Percentiles rank a stretch among this genome's conserved stretches.
Conservation (phyloP, 2,797 vertebrate species). For the Enoplosus armatus region DNA sequence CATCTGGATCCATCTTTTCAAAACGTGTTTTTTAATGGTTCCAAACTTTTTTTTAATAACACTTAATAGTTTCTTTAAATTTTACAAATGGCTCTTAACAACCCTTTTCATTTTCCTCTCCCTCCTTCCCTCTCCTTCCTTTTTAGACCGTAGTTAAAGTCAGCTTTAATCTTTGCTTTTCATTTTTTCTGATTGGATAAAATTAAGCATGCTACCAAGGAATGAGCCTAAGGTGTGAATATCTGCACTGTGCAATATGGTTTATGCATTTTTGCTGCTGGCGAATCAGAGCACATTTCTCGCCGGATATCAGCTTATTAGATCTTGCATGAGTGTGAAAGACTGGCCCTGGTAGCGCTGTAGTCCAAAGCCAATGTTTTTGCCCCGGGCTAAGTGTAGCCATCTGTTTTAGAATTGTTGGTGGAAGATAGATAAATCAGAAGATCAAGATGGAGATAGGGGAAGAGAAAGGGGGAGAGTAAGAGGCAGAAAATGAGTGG, state of each 20-base stretch:
- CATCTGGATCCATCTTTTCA: conserved; percentile 78
- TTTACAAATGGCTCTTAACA: conserved; percentile 70
- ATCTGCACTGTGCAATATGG: conserved; percentile 70
- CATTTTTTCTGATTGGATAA: conserved; percentile 58
- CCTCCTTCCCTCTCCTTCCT: neutral
- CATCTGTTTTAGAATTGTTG: conserved; percentile 83
- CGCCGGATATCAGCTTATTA: conserved; percentile 78
- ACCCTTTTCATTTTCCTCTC: conserved; percentile 30
- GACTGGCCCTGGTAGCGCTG: conserved; percentile 67
- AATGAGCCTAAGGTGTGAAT: conserved; percentile 78
- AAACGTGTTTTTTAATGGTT: conserved; percentile 66
- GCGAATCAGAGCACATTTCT: conserved; percentile 72
- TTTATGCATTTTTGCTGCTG: conserved; percentile 79
- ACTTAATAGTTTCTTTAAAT: conserved; percentile 72
- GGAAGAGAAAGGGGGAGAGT: conserved; percentile 32
- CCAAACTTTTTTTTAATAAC: conserved; percentile 62
- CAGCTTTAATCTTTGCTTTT: conserved; percentile 67
- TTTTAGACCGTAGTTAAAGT: conserved; percentile 57
- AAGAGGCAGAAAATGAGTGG: conserved; percentile 26
- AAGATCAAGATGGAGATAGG: conserved; percentile 77
- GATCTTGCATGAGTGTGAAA: conserved; percentile 76
- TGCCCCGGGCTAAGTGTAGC: conserved; percentile 79
- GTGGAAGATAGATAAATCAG: conserved; percentile 76
- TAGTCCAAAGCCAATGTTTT: conserved; percentile 81
- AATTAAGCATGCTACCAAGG: conserved; percentile 76